Evolutionary conservation across 2,113 vertebrate genomes (phyloP).

Genomic region (Tupaia tana): DNA sequence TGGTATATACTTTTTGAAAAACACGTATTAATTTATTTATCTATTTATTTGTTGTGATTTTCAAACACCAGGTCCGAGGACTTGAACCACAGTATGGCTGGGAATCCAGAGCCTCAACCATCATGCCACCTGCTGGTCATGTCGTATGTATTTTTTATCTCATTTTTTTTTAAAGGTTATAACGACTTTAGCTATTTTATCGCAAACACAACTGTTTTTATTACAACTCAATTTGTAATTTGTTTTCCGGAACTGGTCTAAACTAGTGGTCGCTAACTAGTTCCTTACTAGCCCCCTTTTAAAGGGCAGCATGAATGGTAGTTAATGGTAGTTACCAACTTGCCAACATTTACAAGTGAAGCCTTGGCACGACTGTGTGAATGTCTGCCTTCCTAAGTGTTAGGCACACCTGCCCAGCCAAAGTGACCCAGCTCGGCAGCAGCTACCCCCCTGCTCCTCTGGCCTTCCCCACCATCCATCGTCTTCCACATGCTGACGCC

Average conservation of each 20-base stretch:
- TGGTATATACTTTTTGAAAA: not conserved
- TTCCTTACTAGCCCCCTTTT: not conserved
- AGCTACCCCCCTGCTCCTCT: not conserved
- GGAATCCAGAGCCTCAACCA: too few relatives aligned
- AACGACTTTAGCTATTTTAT: not conserved
- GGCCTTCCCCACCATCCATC: not conserved
- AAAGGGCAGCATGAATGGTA: conserved; percentile 24
- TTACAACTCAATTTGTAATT: not conserved
- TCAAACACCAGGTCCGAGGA: too few relatives aligned
- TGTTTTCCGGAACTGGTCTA: conserved; percentile 45
- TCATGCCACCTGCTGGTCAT: too few relatives aligned
- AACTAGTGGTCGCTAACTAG: not conserved
- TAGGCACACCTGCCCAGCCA: not conserved
- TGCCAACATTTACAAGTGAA: conserved; percentile 21
- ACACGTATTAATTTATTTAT: too few relatives aligned
- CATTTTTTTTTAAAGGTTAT: conserved; percentile 40
- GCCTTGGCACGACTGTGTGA: not conserved
- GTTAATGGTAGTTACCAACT: not conserved
- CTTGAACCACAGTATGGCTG: too few relatives aligned
- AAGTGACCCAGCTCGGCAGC: not conserved
- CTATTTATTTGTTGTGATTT: too few relatives aligned
- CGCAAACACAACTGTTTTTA: conserved; percentile 41
- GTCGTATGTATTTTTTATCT: not conserved
- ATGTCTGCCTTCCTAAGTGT: conserved; percentile 34
- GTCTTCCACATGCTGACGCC: not conserved